Evolutionary conservation across 2,797 vertebrate species (phyloP), one percentile per base, ranked within the genome.

Genomic region (Dendrocincla fuliginosa): DNA sequence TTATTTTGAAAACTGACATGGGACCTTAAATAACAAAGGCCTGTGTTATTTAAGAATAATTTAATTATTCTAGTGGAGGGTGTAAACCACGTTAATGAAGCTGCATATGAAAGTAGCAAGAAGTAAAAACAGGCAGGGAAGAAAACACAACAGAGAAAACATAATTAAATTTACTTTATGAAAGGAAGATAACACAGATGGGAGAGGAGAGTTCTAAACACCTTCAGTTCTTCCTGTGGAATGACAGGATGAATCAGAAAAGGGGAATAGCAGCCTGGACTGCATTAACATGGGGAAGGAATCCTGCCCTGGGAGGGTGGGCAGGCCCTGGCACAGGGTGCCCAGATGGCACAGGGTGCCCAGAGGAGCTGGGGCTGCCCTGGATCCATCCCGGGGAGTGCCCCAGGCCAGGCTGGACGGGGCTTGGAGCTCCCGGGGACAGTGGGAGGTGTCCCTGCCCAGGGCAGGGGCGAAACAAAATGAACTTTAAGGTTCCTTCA

Each of bases 11-110:
- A 94, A 95, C 75, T 91, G 79, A 86, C 79, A 47, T 35, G 46
- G 37, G 91, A 80, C 61, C 82, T 89, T 92, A 84, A 87, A 64
- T 93, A 92, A 92, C 84, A 85, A 92, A 96, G 75, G 68, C 30
- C 49, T 91, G 79, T 25, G 92, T 91, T 87, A 96, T 81, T 86
- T 75, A 95, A 81, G 79, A 93, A 93, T 94, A 70, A 95, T 91
- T 74, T 83, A 87, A 92, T 95, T 93, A 89, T 94, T 83, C 69
- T 57, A 20, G 79, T 53, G 49, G 89, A 89, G 89, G 84, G 79
- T 0, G n/a, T 92, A 80, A 88, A 85, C 87, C 64, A 19, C 53
- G 64, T 64, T 94, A 79, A 94, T 42, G 83, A 84, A 35, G 70
- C 23, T 89, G 90, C 65, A 41, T 65, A 76, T 84, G 90, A 92